Conservation (phyloP, 2,888 invertebrate species). For the Dryobotodes eremita region DNA sequence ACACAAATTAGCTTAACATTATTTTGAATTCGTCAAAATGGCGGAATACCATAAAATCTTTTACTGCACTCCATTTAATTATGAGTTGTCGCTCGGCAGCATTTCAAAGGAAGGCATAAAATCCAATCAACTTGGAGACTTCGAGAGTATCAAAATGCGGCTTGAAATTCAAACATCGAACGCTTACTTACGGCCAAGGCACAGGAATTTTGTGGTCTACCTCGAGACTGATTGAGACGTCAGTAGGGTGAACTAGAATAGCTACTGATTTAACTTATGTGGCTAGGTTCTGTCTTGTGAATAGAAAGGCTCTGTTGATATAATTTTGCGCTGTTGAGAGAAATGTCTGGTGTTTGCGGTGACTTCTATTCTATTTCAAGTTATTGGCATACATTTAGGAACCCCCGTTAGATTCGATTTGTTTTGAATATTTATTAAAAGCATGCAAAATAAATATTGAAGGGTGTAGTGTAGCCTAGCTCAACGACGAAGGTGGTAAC, state of each 20-base stretch:
- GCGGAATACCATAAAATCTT: slow-evolving; percentile 14
- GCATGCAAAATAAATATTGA: slow-evolving; percentile 2
- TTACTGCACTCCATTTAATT: slow-evolving; percentile 14
- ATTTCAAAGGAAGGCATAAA: slow-evolving; percentile 18
- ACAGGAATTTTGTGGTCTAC: slow-evolving; percentile 44
- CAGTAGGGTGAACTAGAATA: slow-evolving; percentile 34
- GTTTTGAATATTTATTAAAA: slow-evolving; percentile 1
- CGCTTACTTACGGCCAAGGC: not conserved
- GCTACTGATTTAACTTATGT: slow-evolving; percentile 36
- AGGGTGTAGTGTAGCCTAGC: not conserved
- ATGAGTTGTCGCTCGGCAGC: not conserved
- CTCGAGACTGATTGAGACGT: slow-evolving; percentile 48
- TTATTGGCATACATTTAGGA: not conserved
- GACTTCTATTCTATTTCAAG: slow-evolving; percentile 7
- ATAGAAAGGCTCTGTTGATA: slow-evolving; percentile 6
- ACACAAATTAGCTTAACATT: not conserved
- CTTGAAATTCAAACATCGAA: slow-evolving; percentile 36
- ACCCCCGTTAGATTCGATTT: too few relatives aligned
- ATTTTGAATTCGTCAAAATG: slow-evolving; percentile 6
- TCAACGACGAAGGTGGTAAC: slow-evolving; percentile 27
- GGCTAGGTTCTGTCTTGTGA: slow-evolving; percentile 27
- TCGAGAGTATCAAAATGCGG: not conserved
- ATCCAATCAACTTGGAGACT: not conserved
- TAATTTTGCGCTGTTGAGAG: slow-evolving; percentile 9
- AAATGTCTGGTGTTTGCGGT: slow-evolving; percentile 32